Evolutionary conservation across 2,113 vertebrate genomes (phyloP).

Genomic region (Excalfactoria chinensis): DNA sequence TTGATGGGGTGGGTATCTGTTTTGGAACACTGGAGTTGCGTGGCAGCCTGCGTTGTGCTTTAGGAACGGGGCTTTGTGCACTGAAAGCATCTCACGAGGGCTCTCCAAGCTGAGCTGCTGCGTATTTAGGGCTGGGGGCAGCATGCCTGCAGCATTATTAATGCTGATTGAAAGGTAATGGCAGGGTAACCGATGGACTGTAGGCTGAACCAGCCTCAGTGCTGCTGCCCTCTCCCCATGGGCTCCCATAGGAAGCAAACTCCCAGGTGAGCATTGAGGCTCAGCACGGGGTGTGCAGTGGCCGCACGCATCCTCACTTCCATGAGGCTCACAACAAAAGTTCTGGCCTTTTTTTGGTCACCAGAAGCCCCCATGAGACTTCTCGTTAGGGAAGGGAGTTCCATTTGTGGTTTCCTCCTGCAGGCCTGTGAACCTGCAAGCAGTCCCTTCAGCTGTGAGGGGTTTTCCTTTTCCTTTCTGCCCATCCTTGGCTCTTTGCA

Average conservation of each 20-base stretch:
- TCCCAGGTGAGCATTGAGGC: background rate
- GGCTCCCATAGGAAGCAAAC: background rate
- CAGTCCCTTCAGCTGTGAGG: fast-evolving
- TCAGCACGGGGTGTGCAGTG: background rate
- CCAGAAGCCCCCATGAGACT: background rate
- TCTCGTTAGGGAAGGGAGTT: background rate
- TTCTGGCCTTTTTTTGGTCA: background rate
- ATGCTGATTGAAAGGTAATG: background rate
- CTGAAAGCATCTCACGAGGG: background rate
- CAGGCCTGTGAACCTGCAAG: background rate
- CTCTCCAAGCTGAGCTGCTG: background rate
- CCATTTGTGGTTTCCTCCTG: constrained; percentile 18
- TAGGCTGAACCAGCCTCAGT: background rate
- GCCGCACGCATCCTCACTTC: background rate
- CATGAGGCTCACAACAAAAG: background rate
- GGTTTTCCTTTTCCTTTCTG: background rate
- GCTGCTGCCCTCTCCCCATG: fast-evolving
- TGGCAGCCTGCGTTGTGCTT: background rate
- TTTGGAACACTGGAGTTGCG: background rate
- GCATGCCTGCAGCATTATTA: constrained; percentile 23
- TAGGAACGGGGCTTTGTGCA: constrained; percentile 46
- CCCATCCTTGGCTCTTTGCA: background rate
- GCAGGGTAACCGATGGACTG: background rate
- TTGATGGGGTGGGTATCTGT: background rate
- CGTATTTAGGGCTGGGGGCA: background rate